These are phyloP conservation scores for Cotesia typhae DNA, from an alignment of 1,140 invertebrate species.

Conservation along the genomic window DNA sequence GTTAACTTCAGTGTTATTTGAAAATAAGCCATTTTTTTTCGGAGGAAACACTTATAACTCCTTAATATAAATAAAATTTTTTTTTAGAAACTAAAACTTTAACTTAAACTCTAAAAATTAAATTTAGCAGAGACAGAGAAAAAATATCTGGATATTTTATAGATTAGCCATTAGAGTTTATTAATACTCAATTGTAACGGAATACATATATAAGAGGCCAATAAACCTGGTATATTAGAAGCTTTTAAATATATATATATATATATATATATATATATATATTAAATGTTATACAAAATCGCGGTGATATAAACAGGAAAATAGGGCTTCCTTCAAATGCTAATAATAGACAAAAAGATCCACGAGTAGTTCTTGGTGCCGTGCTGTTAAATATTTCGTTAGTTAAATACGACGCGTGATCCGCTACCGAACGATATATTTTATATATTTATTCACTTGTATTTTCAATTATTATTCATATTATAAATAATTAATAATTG, in stretches of 20 bases:
- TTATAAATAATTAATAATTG: too few relatives aligned
- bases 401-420: conserved; percentile 10
- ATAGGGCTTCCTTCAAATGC: conserved; percentile 46
- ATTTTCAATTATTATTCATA: not conserved
- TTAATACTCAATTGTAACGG: too few relatives aligned
- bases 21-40: too few relatives aligned
- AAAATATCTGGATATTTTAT: too few relatives aligned
- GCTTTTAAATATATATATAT: not conserved
- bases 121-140: too few relatives aligned
- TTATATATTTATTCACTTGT: conserved; percentile 18
- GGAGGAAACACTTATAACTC: too few relatives aligned
- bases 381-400: conserved; percentile 37
- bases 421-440: conserved; percentile 17
- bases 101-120: too few relatives aligned
- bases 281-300: conserved; percentile 35
- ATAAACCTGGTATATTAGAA: not conserved
- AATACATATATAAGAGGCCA: too few relatives aligned
- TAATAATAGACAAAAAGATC: conserved; percentile 51
- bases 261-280: not conserved
- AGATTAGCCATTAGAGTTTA: too few relatives aligned
- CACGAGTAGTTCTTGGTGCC: conserved; percentile 38
- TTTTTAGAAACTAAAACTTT: too few relatives aligned
- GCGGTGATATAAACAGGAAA: conserved; percentile 47
- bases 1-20: too few relatives aligned
- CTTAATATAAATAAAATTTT: too few relatives aligned